Percentiles rank a stretch among this genome's conserved stretches.
phyloP scores from a whole-genome alignment of 2,113 vertebrate genomes.

The Charina bottae region DNA sequence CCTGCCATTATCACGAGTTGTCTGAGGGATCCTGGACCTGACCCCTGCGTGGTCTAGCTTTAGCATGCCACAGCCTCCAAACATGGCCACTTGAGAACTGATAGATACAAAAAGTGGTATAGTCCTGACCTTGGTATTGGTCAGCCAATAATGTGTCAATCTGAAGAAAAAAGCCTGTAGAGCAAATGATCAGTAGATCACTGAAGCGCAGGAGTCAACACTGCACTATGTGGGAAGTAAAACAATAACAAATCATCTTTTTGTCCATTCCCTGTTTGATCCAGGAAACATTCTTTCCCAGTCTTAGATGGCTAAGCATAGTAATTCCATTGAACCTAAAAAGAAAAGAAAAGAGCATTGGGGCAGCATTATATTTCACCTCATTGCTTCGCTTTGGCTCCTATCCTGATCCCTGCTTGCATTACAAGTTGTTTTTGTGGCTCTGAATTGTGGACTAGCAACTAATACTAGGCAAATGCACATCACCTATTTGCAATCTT shows the following conservation, averaged over 20 bases:
- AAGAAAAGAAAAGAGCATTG: background rate
- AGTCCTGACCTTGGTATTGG: background rate
- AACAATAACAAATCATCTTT: background rate
- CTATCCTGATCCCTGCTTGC: background rate
- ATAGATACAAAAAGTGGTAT: background rate
- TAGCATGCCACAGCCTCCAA: background rate
- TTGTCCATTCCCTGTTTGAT: background rate
- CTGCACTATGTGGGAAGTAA: background rate
- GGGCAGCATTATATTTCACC: background rate
- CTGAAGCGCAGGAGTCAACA: background rate
- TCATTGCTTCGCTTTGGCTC: background rate
- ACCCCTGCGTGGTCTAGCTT: background rate
- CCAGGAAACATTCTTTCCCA: background rate
- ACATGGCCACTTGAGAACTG: background rate
- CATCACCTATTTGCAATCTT: background rate
- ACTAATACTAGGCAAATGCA: background rate
- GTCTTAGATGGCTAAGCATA: background rate
- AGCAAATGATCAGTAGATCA: background rate
- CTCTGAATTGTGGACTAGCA: background rate
- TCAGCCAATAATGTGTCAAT: background rate
- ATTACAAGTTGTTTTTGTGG: background rate
- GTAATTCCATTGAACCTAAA: background rate
- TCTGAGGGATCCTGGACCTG: background rate
- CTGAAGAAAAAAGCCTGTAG: background rate
- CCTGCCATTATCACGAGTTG: background rate